A percentile compares a stretch with the other conserved stretches of the same genome.
Conservation (phyloP, 2,113 vertebrate species). For the Bambusicola thoracicus region DNA sequence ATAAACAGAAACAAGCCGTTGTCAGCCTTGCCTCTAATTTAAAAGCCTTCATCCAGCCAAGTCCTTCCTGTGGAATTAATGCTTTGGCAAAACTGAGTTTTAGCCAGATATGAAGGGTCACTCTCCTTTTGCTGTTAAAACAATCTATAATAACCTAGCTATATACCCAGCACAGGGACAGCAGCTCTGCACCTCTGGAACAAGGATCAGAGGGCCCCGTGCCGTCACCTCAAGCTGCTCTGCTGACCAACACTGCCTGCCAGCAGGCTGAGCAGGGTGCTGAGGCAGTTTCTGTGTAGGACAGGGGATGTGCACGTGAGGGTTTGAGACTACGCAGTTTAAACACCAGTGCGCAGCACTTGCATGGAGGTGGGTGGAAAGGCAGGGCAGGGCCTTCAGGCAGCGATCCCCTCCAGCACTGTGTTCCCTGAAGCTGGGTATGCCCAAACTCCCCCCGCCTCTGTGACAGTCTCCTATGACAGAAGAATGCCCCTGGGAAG, state of each 20-base stretch:
- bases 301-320: rapidly evolving
- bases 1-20: neutral
- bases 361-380: rapidly evolving
- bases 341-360: rapidly evolving
- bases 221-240: neutral
- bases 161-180: neutral
- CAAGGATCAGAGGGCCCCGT: rapidly evolving
- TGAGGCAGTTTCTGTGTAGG: rapidly evolving
- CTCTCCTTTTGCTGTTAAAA: neutral
- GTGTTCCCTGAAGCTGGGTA: no score
- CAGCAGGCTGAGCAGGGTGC: neutral
- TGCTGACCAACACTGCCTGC: neutral
- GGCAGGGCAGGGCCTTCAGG: neutral
- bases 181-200: neutral
- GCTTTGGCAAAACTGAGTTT: neutral
- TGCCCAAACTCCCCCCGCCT: neutral
- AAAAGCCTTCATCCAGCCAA: neutral
- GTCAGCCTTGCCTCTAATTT: neutral
- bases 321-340: neutral
- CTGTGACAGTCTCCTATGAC: neutral
- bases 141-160: neutral
- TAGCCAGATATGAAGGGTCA: neutral
- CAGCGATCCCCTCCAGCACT: neutral
- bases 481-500: neutral
- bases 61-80: neutral